Evolutionary conservation across 2,113 vertebrate genomes (phyloP), one percentile per base, ranked within the genome.

Genomic region (Chlamydotis undulata): DNA sequence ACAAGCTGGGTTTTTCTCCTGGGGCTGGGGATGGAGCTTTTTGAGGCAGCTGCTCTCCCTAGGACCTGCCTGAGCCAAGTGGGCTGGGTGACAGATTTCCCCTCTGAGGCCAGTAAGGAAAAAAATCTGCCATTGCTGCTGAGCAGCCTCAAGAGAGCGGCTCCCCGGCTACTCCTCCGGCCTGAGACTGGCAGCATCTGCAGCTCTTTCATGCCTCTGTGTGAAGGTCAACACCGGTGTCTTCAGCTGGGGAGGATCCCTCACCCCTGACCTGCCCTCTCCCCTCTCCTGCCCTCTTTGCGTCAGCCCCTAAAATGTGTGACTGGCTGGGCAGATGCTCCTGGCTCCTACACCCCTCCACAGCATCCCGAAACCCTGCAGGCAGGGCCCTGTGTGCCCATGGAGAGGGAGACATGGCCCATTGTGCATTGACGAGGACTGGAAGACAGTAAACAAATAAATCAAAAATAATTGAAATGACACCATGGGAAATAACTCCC

Each of bases 401-500:
- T 2, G 65, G 83, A 83, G 77, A 41, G 60, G 92, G 80, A 93
- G 83, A 84, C 0, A 1, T 17, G 77, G 61, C 69, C 86, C 77
- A 92, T 90, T 92, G 95, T 94, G 91, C 81, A 85, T 33, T 76
- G 90, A 89, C 89, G 52, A 79, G 94, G 65, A n/a, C 61, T 94
- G 83, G 70, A 89, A 92, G 61, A 76, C 64, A 92, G 84, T 94
- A 97, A 96, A 93, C 94, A 95, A 95, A 95, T 97, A 96, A 90
- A 96, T 92, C 85, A 92, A 86, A 96, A 87, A 94, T 87, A 94
- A 96, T 80, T 90, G 81, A 93, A 95, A 90, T 89, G 92, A 91
- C 86, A 91, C 96, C 82, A 94, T 83, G 93, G 82, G 93, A 95
- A 90, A 95, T 83, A 90, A 75, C 24, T 94, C 87, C 91, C 76